Conservation (phyloP, 2,888 invertebrate species). For the Notocelia uddmanniana region DNA sequence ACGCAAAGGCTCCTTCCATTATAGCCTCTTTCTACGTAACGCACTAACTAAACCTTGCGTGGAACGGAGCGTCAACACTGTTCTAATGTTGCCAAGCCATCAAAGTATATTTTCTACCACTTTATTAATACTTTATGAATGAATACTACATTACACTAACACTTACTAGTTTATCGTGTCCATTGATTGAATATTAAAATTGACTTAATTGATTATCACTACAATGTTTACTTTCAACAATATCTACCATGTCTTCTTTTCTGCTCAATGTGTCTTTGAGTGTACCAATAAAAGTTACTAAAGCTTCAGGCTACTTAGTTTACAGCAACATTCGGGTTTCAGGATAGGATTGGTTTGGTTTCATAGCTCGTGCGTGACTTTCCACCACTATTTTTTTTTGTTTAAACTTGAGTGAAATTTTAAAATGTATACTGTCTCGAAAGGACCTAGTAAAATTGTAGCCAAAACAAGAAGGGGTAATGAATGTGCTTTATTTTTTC, state of each 20-base stretch:
- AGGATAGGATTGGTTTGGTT: slow-evolving; percentile 51
- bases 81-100: neutral
- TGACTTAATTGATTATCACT: neutral
- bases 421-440: slow-evolving; percentile 94
- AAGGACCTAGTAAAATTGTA: slow-evolving; percentile 95
- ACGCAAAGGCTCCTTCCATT: too few species aligned
- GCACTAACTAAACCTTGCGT: neutral
- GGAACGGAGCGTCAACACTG: neutral
- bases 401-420: slow-evolving; percentile 74
- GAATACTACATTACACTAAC: neutral
- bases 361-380: slow-evolving; percentile 68
- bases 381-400: slow-evolving; percentile 72
- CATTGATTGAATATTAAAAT: neutral
- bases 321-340: slow-evolving; percentile 41
- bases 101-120: neutral
- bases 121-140: neutral
- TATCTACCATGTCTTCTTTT: neutral
- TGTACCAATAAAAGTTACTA: neutral
- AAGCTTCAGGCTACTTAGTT: slow-evolving; percentile 1
- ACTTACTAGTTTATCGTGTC: neutral
- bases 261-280: neutral
- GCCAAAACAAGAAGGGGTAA: slow-evolving; percentile 94
- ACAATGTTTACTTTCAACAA: too few species aligned
- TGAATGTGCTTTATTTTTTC: slow-evolving; percentile 20
- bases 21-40: too few species aligned